These are phyloP conservation scores for Anabas testudineus DNA, from an alignment of 2,797 vertebrate species.

Conservation along the genomic window DNA sequence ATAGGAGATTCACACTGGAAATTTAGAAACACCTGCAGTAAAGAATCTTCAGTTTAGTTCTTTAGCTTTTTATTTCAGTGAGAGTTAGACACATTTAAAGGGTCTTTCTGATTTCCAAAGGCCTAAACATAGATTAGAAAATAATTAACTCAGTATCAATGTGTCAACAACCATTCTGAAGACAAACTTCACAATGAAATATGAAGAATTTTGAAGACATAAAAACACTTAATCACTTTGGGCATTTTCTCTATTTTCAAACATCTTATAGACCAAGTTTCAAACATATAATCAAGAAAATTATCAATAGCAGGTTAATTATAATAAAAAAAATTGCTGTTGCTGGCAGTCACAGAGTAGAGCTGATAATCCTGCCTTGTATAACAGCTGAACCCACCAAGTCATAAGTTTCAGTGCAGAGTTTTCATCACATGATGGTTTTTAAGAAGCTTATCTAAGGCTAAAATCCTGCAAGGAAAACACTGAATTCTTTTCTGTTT, in stretches of 20 bases:
- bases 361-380: not conserved
- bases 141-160: not conserved
- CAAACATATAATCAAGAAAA: no score
- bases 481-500: conserved; percentile 18
- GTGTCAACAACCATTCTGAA: no score
- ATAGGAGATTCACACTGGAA: not conserved
- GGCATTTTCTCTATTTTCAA: no score
- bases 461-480: conserved; percentile 13
- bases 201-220: no score
- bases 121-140: not conserved
- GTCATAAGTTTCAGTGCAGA: conserved; percentile 5
- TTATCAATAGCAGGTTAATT: no score
- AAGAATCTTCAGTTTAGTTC: no score
- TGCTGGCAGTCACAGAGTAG: no score
- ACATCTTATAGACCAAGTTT: no score
- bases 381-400: not conserved
- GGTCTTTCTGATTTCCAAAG: not conserved
- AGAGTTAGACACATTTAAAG: conserved; percentile 1
- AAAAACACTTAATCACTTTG: no score
- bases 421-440: conserved; percentile 33
- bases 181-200: no score
- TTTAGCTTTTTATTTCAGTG: no score
- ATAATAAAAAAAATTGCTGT: no score
- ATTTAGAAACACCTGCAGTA: not conserved
- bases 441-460: conserved; percentile 42